Conservation (phyloP, 2,113 vertebrate genomes). For the Oreocharis arfaki region DNA sequence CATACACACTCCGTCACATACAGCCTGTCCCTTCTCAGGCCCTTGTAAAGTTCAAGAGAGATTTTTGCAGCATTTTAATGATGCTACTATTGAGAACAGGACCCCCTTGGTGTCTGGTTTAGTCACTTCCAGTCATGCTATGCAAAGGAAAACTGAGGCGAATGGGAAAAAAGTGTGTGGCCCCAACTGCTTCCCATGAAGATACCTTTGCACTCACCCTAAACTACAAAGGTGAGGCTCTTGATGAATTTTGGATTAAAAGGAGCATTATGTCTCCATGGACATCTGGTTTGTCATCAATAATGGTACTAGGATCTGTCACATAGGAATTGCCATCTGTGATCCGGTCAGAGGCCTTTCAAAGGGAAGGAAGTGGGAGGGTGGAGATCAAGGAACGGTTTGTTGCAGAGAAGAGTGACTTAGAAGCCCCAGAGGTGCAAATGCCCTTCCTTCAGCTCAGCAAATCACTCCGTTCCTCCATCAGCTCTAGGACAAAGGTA, state of each 20-base stretch:
- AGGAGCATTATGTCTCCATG: not conserved
- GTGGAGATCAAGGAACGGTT: not conserved
- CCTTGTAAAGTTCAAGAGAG: not conserved
- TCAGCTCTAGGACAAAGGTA: not conserved
- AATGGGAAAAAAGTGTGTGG: not conserved
- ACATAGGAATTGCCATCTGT: slow-evolving; percentile 42
- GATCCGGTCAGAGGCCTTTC: not conserved
- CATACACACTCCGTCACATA: not conserved
- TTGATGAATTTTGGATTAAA: slow-evolving; percentile 36
- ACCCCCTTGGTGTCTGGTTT: not conserved
- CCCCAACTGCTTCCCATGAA: not conserved
- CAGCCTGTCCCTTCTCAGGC: not conserved
- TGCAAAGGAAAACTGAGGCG: not conserved
- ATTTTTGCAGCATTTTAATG: not conserved
- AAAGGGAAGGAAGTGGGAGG: not conserved
- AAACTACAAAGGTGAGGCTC: slow-evolving; percentile 5
- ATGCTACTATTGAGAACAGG: not conserved
- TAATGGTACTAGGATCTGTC: slow-evolving; percentile 32
- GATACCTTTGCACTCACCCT: not conserved
- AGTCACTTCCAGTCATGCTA: not conserved
- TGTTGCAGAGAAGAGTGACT: not conserved
- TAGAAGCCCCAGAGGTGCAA: not conserved
- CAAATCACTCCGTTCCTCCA: not conserved
- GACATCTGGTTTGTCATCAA: slow-evolving; percentile 24
- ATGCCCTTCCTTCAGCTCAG: not conserved